Conservation (phyloP, 2,113 vertebrate genomes). For the Alces alces region DNA sequence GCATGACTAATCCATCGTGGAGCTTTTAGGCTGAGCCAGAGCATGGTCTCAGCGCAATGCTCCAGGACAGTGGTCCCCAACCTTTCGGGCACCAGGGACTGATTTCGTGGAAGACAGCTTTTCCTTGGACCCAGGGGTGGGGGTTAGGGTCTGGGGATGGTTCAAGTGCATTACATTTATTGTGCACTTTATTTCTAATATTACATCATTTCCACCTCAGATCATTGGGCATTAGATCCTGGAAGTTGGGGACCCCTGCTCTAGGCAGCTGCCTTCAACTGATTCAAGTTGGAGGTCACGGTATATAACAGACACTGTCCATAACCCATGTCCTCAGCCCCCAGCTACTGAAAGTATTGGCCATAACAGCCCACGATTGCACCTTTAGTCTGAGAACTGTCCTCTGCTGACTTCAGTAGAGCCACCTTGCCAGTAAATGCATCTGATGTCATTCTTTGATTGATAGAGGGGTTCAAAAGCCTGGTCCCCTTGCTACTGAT, state of each 20-base stretch:
- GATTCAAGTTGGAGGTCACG: background rate
- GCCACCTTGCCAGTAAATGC: background rate
- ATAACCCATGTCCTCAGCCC: rapidly evolving
- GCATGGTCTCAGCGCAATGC: background rate
- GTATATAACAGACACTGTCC: too few relatives aligned
- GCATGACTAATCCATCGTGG: background rate
- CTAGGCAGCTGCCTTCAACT: background rate
- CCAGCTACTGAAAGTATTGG: background rate
- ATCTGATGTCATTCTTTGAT: background rate
- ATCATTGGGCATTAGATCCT: background rate
- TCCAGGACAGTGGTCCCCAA: background rate
- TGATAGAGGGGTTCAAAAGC: background rate
- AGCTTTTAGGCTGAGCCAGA: background rate
- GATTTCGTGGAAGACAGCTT: background rate
- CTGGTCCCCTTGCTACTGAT: background rate
- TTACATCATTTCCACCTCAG: background rate
- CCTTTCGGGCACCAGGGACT: background rate
- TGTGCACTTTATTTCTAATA: background rate
- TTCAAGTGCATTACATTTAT: background rate
- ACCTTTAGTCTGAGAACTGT: background rate
- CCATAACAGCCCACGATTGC: background rate
- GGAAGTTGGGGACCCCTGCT: background rate
- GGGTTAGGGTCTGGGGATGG: background rate
- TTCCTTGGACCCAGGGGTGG: background rate
- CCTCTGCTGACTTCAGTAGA: background rate